These are phyloP conservation scores for Chelidonichthys spinosus DNA, from an alignment of 2,797 vertebrate genomes.

Conservation along the genomic window DNA sequence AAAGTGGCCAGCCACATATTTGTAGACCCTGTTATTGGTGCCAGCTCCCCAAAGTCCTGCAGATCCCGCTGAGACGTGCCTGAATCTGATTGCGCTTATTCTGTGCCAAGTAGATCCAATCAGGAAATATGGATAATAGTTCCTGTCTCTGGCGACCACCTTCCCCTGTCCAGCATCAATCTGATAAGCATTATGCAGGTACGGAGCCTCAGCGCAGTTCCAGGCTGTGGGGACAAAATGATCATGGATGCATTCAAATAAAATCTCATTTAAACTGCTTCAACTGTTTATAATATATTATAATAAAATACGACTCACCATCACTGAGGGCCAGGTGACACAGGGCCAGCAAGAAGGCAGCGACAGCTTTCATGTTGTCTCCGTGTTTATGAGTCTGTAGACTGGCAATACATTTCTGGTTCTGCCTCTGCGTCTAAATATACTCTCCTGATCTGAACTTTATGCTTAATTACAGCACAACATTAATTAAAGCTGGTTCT, in stretches of 20 bases:
- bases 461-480: not conserved
- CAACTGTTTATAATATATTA: too few species aligned
- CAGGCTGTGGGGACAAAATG: slow-evolving; percentile 26
- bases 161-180: slow-evolving; percentile 52
- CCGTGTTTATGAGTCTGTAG: not conserved
- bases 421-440: not conserved
- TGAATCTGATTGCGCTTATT: not conserved
- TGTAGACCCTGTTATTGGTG: slow-evolving; percentile 1
- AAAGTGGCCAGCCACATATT: slow-evolving; percentile 16
- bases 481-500: slow-evolving; percentile 6
- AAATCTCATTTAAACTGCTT: too few species aligned
- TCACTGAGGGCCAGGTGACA: slow-evolving; percentile 11
- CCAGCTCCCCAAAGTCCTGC: slow-evolving; percentile 42
- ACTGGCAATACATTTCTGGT: not conserved
- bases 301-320: slow-evolving; percentile 31
- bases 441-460: not conserved
- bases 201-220: not conserved
- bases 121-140: slow-evolving; percentile 4
- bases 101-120: not conserved
- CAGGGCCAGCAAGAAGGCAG: slow-evolving; percentile 30
- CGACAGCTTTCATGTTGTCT: slow-evolving; percentile 36
- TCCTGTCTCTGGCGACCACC: slow-evolving; percentile 19
- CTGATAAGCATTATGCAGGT: not conserved
- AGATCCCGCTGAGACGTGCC: slow-evolving; percentile 44
- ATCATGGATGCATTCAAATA: too few species aligned